Percentiles rank a stretch among this genome's conserved stretches.
Evolutionary conservation across 1,140 invertebrate species (phyloP).

Genomic region (Parasteatoda tepidariorum): DNA sequence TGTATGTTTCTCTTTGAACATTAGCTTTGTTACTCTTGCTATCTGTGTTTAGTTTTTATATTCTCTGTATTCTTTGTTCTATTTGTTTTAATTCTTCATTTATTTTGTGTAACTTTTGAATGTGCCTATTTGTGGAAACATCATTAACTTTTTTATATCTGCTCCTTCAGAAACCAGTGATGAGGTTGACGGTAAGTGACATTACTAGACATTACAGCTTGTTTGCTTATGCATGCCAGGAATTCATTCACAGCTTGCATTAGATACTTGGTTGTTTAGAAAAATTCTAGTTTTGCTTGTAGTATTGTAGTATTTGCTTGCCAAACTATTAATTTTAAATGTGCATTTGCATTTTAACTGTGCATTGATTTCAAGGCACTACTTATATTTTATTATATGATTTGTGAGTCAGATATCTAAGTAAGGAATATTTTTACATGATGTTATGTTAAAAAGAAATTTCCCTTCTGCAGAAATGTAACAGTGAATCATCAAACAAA

Average conservation of each 20-base stretch:
- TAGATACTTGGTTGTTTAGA: neutral
- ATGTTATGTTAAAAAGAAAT: no score
- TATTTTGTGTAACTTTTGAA: constrained; percentile 21
- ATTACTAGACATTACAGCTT: constrained; percentile 61
- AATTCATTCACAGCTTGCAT: neutral
- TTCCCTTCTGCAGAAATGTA: no score
- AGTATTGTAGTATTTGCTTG: neutral
- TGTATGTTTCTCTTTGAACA: neutral
- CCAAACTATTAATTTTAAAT: neutral
- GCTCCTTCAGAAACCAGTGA: constrained; percentile 54
- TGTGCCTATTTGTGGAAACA: neutral
- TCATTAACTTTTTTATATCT: constrained; percentile 58
- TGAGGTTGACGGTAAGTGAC: constrained; percentile 39
- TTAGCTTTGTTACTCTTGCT: neutral
- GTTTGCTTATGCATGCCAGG: constrained; percentile 62
- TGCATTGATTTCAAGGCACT: constrained; percentile 41
- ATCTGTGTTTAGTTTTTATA: neutral
- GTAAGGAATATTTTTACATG: no score
- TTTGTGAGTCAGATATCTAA: no score
- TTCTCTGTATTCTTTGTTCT: neutral
- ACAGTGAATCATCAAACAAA: no score
- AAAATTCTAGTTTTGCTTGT: neutral
- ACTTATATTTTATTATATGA: no score
- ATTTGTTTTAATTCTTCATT: neutral
- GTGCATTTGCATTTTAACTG: neutral